Evolutionary conservation across 2,888 invertebrate genomes (phyloP).

Genomic region (Bellardia bayeri): DNA sequence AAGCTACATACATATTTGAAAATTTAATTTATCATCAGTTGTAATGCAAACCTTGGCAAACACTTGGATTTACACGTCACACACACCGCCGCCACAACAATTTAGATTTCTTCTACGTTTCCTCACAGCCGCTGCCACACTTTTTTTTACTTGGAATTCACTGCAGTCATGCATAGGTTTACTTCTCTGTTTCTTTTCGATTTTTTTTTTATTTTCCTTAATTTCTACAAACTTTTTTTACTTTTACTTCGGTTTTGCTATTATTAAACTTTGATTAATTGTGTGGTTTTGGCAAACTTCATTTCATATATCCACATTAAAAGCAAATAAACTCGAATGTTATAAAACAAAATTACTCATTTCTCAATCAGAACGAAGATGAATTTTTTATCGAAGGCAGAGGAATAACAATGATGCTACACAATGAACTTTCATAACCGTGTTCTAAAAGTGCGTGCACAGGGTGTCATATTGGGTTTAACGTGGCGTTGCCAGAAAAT

Average conservation of each 20-base stretch:
- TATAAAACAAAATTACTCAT: conserved; percentile 74
- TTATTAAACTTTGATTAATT: conserved; percentile 5
- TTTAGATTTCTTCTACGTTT: conserved; percentile 69
- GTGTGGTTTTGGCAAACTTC: conserved; percentile 53
- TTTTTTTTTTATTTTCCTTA: conserved; percentile 13
- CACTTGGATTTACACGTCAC: conserved; percentile 73
- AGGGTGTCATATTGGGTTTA: conserved; percentile 44
- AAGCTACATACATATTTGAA: not conserved
- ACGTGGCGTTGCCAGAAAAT: conserved; percentile 39
- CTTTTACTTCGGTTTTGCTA: not conserved
- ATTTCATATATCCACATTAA: conserved; percentile 59
- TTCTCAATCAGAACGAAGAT: conserved; percentile 71
- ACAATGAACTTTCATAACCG: conserved; percentile 67
- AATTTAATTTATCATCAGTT: conserved; percentile 40
- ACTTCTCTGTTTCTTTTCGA: conserved; percentile 51
- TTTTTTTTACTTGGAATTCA: conserved; percentile 72
- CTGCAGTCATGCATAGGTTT: conserved; percentile 72
- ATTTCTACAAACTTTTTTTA: conserved; percentile 22
- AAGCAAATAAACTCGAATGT: conserved; percentile 58
- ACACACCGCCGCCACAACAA: conserved; percentile 70
- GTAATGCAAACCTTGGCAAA: conserved; percentile 70
- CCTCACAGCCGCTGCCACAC: conserved; percentile 68
- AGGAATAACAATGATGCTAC: conserved; percentile 64
- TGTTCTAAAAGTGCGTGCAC: conserved; percentile 71
- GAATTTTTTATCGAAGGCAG: conserved; percentile 63